phyloP scores from a whole-genome alignment of 2,797 vertebrate genomes.

The Acrocephalus scirpaceus region DNA sequence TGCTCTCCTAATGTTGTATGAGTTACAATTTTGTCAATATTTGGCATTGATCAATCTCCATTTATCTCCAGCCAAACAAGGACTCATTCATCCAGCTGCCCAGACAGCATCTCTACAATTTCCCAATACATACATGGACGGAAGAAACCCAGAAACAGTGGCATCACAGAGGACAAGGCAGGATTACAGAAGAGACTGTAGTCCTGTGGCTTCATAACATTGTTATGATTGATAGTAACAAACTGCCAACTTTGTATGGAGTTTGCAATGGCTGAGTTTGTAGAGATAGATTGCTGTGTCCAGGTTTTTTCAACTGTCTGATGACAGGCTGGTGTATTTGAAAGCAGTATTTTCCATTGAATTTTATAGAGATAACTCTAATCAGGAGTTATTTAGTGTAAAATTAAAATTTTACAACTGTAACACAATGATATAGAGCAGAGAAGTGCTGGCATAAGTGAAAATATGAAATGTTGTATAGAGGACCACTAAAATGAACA shows the following conservation, averaged over 20 bases:
- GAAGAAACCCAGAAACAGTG: not conserved
- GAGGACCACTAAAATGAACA: not conserved
- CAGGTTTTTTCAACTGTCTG: not conserved
- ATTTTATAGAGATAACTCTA: not conserved
- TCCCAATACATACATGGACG: accelerated
- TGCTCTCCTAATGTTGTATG: accelerated
- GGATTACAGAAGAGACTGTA: not conserved
- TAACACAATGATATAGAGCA: not conserved
- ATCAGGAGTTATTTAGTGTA: not conserved
- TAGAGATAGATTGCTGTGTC: not conserved
- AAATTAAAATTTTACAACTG: not conserved
- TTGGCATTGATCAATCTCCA: not conserved
- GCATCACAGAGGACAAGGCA: not conserved
- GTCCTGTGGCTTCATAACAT: not conserved
- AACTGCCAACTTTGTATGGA: not conserved
- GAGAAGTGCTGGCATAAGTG: not conserved
- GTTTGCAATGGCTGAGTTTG: not conserved
- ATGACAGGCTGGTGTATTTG: not conserved
- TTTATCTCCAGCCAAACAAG: not conserved
- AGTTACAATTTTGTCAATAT: not conserved
- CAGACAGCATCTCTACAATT: not conserved
- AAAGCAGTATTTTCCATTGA: not conserved
- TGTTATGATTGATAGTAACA: not conserved
- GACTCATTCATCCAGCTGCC: not conserved
- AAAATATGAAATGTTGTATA: not conserved